Evolutionary conservation across 2,113 vertebrate species (phyloP).

Genomic region (Abramis brama): DNA sequence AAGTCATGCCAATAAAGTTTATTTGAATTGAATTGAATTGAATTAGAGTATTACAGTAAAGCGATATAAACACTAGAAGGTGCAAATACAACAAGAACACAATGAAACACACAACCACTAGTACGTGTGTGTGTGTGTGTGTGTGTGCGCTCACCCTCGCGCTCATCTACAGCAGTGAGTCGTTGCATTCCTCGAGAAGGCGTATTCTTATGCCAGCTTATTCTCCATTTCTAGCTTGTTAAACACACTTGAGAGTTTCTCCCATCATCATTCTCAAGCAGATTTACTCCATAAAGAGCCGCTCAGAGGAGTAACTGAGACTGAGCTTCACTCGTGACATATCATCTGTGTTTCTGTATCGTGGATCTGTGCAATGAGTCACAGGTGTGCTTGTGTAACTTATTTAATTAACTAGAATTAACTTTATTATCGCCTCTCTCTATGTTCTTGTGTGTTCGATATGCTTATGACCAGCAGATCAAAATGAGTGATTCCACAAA

Average conservation of each 20-base stretch:
- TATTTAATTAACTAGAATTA: background rate
- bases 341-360: background rate
- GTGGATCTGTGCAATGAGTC: background rate
- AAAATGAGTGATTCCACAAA: background rate
- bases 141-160: background rate
- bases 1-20: too few species aligned
- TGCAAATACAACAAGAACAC: background rate
- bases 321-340: background rate
- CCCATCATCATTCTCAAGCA: background rate
- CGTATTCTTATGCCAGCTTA: conserved; percentile 8
- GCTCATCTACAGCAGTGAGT: conserved; percentile 42
- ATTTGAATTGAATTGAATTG: too few species aligned
- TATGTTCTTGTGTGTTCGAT: background rate
- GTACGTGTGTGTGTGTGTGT: background rate
- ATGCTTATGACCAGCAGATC: background rate
- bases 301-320: conserved; percentile 15
- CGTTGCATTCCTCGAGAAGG: conserved; percentile 40
- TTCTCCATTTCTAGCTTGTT: conserved; percentile 16
- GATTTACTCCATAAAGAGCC: conserved; percentile 40
- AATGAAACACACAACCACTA: conserved; percentile 26
- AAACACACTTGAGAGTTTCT: background rate
- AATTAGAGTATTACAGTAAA: background rate
- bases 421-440: background rate
- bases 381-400: background rate
- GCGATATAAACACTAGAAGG: conserved; percentile 5